Evolutionary conservation across 2,888 invertebrate species (phyloP).

Genomic region (Conchocele bisecta): DNA sequence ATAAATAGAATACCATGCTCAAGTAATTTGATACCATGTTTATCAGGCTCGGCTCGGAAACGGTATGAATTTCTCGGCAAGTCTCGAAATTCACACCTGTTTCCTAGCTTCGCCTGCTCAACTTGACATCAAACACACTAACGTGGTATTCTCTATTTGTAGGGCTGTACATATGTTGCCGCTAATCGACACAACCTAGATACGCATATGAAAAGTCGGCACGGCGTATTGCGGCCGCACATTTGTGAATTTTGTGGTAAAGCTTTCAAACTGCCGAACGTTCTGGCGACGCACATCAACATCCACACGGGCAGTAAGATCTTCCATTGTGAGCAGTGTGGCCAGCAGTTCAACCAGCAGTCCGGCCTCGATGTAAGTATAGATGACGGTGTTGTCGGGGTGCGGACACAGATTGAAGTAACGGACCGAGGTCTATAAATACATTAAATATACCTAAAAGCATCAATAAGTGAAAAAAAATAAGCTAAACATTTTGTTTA

Average conservation of each 20-base stretch:
- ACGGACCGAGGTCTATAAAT: too few species aligned
- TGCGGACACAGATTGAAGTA: too few species aligned
- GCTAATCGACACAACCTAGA: conserved; percentile 40
- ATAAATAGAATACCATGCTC: too few species aligned
- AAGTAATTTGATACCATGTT: neutral
- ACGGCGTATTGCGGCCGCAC: conserved; percentile 47
- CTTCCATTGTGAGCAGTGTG: conserved; percentile 49
- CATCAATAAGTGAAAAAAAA: too few species aligned
- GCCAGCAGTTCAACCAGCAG: conserved; percentile 54
- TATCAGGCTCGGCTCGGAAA: neutral
- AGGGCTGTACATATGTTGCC: conserved; percentile 54
- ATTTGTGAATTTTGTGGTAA: conserved; percentile 62
- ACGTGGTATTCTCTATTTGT: too few species aligned
- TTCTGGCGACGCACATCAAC: conserved; percentile 52
- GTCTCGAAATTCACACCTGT: too few species aligned
- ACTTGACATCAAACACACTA: too few species aligned
- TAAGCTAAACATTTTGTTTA: too few species aligned
- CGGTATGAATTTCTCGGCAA: neutral
- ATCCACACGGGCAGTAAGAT: conserved; percentile 49
- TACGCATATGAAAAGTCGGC: conserved; percentile 54
- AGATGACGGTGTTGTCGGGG: too few species aligned
- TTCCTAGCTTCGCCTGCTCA: too few species aligned
- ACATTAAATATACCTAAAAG: too few species aligned
- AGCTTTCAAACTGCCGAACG: conserved; percentile 49
- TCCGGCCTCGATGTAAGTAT: conserved; percentile 50